Base-by-base conservation (phyloP, 2,888 invertebrate genomes). In the Hyposoter didymator region DNA sequence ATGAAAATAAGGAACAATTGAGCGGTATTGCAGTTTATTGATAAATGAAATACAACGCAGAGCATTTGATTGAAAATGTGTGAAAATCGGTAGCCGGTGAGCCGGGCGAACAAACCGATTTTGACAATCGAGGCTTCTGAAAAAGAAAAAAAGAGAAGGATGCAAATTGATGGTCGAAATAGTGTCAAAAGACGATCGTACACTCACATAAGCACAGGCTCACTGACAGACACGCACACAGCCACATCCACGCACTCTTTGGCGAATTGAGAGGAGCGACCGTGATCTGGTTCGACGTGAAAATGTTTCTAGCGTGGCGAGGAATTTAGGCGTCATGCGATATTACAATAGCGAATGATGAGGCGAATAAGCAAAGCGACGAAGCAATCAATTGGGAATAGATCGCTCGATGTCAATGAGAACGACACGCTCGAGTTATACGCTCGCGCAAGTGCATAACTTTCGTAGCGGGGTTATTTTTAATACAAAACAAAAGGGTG, bases 401-500 rank as follows among this genome's bases (percentile, higher is more conserved):
- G 69, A 39, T 67, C 69, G 55, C n/a, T 66, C 39, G 39, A 52
- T 45, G 43, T 76, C 86, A 87, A 78, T 82, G 22, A 22, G 74
- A 45, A 64, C 5, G 82, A 84, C 85, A 84, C 80, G 87, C 87
- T 83, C 87, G 84, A 66, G 86, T 88, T 88, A 87, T 88, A 82
- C 82, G 43, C 64, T 47, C 75, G 78, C 72, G 79, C 80, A 80
- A 78, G 86, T 84, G 52, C 86, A 84, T 32, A 49, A 78, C 83
- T 80, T 84, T 82, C 84, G 87, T 84, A 82, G 87, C 82, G 5
- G 78, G 84, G 87, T 89, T 90, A 90, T 90, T 86, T 89, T 87
- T 89, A 88, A 90, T 89, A 83, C 87, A 59, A 59, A 28, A 59
- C 83, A 85, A 87, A 88, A 88, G 86, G 84, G 87, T 87, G 82